These are phyloP conservation scores for Cataglyphis livida DNA, from an alignment of 2,888 invertebrate genomes.

Conservation along the genomic window DNA sequence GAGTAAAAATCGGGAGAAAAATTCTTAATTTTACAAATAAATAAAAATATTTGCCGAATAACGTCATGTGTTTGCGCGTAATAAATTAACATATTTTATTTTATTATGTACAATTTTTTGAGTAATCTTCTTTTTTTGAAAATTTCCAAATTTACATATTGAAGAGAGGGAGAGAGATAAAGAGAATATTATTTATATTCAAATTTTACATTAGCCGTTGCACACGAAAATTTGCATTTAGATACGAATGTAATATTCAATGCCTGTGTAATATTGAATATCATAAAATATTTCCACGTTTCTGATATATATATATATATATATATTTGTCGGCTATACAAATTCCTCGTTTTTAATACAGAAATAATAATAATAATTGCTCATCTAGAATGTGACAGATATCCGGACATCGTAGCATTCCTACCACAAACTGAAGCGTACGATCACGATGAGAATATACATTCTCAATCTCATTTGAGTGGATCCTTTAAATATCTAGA, in stretches of 20 bases:
- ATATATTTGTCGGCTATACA: too few relatives aligned
- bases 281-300: slow-evolving; percentile 29
- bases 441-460: neutral
- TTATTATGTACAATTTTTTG: neutral
- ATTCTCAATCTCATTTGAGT: slow-evolving; percentile 24
- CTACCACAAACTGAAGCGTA: slow-evolving; percentile 1
- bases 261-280: slow-evolving; percentile 41
- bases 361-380: slow-evolving; percentile 52
- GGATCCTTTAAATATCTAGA: neutral
- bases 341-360: slow-evolving; percentile 18
- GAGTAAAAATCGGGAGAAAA: neutral
- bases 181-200: slow-evolving; percentile 34
- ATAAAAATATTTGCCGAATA: neutral
- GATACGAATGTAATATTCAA: slow-evolving; percentile 42
- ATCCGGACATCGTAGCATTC: slow-evolving; percentile 7
- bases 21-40: slow-evolving; percentile 25
- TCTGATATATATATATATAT: neutral
- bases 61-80: neutral
- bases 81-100: slow-evolving; percentile 11
- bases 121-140: neutral
- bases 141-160: slow-evolving; percentile 30
- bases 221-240: slow-evolving; percentile 41
- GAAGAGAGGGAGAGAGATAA: neutral
- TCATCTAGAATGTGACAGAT: slow-evolving; percentile 18
- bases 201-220: slow-evolving; percentile 41